phyloP scores from a whole-genome alignment of 2,888 invertebrate genomes.

The Sympetrum striolatum region DNA sequence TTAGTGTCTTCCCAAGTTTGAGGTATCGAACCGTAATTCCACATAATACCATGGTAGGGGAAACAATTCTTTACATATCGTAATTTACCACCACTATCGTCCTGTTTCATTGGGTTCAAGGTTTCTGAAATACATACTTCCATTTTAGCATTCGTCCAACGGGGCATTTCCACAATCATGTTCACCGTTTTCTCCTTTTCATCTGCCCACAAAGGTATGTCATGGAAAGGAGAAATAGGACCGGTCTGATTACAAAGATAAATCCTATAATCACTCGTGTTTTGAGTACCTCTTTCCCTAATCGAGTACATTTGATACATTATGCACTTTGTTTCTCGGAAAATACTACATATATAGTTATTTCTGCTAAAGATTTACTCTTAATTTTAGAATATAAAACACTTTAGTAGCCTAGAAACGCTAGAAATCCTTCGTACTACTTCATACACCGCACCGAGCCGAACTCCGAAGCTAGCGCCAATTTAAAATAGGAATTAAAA shows the following conservation, averaged over 20 bases:
- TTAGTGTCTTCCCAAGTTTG: constrained; percentile 71
- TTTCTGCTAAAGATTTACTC: too few species aligned
- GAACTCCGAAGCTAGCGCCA: too few species aligned
- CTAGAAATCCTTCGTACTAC: too few species aligned
- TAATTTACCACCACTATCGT: constrained; percentile 67
- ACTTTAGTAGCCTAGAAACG: too few species aligned
- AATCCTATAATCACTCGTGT: constrained; percentile 61
- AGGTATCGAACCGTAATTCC: constrained; percentile 72
- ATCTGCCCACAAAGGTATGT: constrained; percentile 64
- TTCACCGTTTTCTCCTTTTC: constrained; percentile 61
- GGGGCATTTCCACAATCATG: constrained; percentile 70
- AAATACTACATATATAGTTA: too few species aligned
- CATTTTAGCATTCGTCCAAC: constrained; percentile 72
- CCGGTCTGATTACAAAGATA: constrained; percentile 61
- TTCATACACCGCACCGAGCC: too few species aligned
- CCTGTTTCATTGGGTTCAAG: constrained; percentile 69
- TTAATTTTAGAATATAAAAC: too few species aligned
- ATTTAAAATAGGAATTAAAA: too few species aligned
- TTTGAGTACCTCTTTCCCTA: constrained; percentile 58
- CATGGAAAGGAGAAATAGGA: constrained; percentile 68
- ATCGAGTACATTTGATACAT: constrained; percentile 20
- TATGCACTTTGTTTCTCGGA: neutral
- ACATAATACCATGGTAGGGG: constrained; percentile 72
- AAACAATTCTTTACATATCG: constrained; percentile 69
- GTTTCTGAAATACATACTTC: constrained; percentile 66